These are phyloP conservation scores for Gallirallus australis DNA, from an alignment of 2,797 vertebrate species.

Conservation along the genomic window DNA sequence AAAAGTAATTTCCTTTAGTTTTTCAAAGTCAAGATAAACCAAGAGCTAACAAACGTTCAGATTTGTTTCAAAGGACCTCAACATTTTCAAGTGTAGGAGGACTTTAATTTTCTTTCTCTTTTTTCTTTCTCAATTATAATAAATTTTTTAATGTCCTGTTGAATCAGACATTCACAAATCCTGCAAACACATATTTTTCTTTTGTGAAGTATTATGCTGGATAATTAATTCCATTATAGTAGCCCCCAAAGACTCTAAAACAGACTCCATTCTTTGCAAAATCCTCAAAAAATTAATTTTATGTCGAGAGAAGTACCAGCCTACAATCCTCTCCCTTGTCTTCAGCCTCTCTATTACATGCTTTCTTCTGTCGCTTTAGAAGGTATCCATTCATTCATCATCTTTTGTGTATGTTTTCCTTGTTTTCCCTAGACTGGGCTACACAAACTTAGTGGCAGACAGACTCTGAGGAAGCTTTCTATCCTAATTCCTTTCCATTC, in stretches of 20 bases:
- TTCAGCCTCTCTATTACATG: not conserved
- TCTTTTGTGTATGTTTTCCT: not conserved
- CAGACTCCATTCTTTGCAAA: conserved; percentile 9
- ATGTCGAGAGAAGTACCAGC: conserved; percentile 4
- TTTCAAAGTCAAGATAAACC: not conserved
- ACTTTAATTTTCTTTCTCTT: not conserved
- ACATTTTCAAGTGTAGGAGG: not conserved
- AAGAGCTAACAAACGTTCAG: not conserved
- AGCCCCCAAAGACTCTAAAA: not conserved
- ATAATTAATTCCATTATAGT: not conserved
- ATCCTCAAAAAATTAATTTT: not conserved
- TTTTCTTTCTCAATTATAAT: not conserved
- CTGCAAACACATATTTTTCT: not conserved
- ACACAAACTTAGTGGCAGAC: not conserved
- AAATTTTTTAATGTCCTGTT: not conserved
- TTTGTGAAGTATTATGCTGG: not conserved
- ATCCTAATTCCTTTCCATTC: conserved; percentile 2
- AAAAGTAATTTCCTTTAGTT: not conserved
- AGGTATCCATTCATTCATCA: not conserved
- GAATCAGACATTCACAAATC: not conserved
- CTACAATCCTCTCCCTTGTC: not conserved
- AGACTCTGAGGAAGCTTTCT: conserved; percentile 14
- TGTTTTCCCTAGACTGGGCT: not conserved
- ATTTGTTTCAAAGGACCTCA: not conserved
- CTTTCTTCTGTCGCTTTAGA: not conserved